These are phyloP conservation scores for Ophioninae sp. DNA, from an alignment of 2,888 invertebrate genomes.

Conservation along the genomic window DNA sequence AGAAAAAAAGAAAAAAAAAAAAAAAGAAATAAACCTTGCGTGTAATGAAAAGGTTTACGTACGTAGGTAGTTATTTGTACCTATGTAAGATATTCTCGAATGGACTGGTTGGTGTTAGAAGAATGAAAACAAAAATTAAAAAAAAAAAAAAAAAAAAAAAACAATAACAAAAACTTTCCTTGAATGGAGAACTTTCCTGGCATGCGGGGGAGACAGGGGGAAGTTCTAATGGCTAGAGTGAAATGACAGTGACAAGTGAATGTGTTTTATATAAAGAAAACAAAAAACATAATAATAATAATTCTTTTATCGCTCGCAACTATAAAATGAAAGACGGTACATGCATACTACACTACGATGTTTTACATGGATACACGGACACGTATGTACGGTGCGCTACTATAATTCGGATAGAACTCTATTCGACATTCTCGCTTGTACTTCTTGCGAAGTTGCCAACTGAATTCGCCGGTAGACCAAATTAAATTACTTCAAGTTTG, in stretches of 20 bases:
- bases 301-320: conserved; percentile 13
- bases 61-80: conserved; percentile 47
- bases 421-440: not conserved
- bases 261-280: not conserved
- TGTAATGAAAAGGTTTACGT: conserved; percentile 31
- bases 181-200: conserved; percentile 5
- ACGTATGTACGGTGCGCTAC: conserved; percentile 5
- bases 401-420: not conserved
- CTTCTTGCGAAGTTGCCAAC: not conserved
- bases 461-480: not conserved
- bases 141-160: too few species aligned
- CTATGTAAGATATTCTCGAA: conserved; percentile 31
- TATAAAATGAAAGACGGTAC: conserved; percentile 34
- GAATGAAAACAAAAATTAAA: conserved; percentile 36
- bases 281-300: not conserved
- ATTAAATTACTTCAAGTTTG: not conserved
- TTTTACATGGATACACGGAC: not conserved
- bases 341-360: conserved; percentile 45
- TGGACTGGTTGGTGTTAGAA: conserved; percentile 31
- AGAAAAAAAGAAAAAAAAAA: conserved; percentile 8
- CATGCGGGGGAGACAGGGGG: not conserved
- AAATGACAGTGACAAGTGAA: not conserved
- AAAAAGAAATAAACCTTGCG: not conserved
- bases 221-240: conserved; percentile 44
- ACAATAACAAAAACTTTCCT: conserved; percentile 30